Evolutionary conservation across 2,113 vertebrate genomes (phyloP).

Genomic region (Spermophilus dauricus): DNA sequence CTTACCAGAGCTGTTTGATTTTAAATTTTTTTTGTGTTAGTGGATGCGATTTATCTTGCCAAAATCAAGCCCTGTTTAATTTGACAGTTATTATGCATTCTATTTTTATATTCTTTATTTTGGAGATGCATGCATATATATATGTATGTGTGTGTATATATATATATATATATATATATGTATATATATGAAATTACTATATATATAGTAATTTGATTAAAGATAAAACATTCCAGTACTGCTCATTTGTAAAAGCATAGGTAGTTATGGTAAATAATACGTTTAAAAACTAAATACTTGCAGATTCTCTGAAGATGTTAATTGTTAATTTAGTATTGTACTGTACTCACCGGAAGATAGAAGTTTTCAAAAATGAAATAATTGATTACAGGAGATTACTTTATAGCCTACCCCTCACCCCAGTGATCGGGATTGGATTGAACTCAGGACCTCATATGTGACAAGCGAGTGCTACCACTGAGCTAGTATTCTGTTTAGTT

Average conservation of each 20-base stretch:
- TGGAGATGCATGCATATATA: background rate
- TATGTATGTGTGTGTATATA: too few species aligned
- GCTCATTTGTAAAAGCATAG: background rate
- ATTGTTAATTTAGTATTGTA: background rate
- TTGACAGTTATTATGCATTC: background rate
- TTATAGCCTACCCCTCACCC: background rate
- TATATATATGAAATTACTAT: too few species aligned
- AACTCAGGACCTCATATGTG: too few species aligned
- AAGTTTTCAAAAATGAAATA: background rate
- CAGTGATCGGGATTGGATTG: too few species aligned
- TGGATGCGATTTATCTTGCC: background rate
- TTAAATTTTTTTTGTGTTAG: background rate
- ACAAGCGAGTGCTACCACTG: too few species aligned
- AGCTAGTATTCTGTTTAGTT: too few species aligned
- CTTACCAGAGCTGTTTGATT: background rate
- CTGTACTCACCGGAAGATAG: background rate
- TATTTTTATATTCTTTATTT: constrained; percentile 20
- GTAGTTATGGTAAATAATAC: background rate
- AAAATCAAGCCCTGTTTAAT: background rate
- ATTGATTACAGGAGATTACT: background rate
- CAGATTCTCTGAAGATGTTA: background rate
- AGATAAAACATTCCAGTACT: background rate
- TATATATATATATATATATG: too few species aligned
- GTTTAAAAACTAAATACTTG: constrained; percentile 22
- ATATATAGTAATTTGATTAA: background rate